Evolutionary conservation across 23 tunicate genomes (phyloP), one percentile per base, ranked within the genome.

Genomic region (Halocynthia roretzi): DNA sequence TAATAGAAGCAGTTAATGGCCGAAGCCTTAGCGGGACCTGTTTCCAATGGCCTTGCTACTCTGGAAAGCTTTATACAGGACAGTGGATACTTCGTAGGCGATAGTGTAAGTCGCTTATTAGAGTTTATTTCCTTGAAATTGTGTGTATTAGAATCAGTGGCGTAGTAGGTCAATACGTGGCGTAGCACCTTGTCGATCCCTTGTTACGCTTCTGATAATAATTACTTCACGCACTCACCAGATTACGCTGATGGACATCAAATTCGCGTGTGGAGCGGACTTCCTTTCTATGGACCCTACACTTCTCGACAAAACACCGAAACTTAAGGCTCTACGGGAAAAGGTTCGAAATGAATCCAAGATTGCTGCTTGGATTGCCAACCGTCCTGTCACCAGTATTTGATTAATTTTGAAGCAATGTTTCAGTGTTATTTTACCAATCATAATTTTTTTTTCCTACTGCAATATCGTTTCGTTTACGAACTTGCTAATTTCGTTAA

Each of bases 191-290:
- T 4, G 64, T 4, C 18, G 64, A 15, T 60, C 2, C 18, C 64
- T 15, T 60, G 18, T 4, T 15, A 60, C 18, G 64, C 64, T 31
- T 31, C 44, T 31, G 2, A 31, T 31, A 2, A 60, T 2, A 68
- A 68, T 31, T 14, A 68, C 8, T 70, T 71, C 9, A 12, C 18
- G 8, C 49, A 23, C 4, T 77, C 49, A 61, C 49, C 72, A 85
- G 89, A 17, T 67, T 18, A 81, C 85, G 7, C 54, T 58, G 48
- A 82, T 57, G 9, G 92, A 86, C 58, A 81, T 86, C 52, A 72
- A 14, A 40, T 75, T 86, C 53, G 81, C 85, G 15, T 48, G 22
- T 11, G 71, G 85, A 10, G 68, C 77, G 53, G 92, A 86, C 52
- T 58, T 72, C 69, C 54, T 86, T 20, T 61, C 52, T n/a, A 17